These are phyloP conservation scores for Tribolium freemani DNA, from an alignment of 2,888 invertebrate species.

Conservation along the genomic window DNA sequence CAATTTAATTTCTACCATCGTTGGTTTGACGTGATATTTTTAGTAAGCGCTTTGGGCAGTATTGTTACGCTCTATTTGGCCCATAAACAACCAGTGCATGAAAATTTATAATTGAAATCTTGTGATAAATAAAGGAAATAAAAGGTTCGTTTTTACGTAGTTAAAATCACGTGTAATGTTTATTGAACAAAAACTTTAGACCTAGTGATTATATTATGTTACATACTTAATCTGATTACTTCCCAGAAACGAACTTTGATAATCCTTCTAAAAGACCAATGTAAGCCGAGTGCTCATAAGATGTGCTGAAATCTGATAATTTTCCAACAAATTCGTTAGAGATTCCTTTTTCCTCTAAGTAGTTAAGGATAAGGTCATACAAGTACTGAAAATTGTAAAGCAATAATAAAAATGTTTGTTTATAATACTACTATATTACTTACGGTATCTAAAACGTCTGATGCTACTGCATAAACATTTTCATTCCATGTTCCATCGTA, in stretches of 20 bases:
- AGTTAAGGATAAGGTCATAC: conserved; percentile 94
- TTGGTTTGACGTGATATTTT: conserved; percentile 99
- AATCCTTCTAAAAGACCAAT: conserved; percentile 89
- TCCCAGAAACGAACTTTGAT: conserved; percentile 86
- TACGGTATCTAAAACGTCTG: conserved; percentile 96
- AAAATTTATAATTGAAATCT: conserved; percentile 53
- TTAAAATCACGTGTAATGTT: conserved; percentile 16
- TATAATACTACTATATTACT: conserved; percentile 58
- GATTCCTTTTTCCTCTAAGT: conserved; percentile 96
- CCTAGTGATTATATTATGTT: conserved; percentile 3
- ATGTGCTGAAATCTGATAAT: conserved; percentile 88
- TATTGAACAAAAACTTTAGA: conserved; percentile 12
- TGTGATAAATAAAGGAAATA: conserved; percentile 10
- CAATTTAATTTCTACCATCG: conserved; percentile 99
- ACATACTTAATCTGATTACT: conserved; percentile 43
- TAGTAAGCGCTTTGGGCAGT: conserved; percentile 95
- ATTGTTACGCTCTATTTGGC: conserved; percentile 96
- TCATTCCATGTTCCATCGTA: conserved; percentile 91
- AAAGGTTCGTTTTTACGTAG: neutral
- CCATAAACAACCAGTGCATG: conserved; percentile 76
- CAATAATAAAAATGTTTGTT: neutral
- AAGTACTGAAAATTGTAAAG: conserved; percentile 78
- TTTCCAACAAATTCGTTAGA: conserved; percentile 94
- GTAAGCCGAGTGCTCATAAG: conserved; percentile 94
- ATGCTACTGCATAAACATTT: conserved; percentile 90